phyloP scores from a whole-genome alignment of 2,797 vertebrate species.

The Peromyscus melanophrys region DNA sequence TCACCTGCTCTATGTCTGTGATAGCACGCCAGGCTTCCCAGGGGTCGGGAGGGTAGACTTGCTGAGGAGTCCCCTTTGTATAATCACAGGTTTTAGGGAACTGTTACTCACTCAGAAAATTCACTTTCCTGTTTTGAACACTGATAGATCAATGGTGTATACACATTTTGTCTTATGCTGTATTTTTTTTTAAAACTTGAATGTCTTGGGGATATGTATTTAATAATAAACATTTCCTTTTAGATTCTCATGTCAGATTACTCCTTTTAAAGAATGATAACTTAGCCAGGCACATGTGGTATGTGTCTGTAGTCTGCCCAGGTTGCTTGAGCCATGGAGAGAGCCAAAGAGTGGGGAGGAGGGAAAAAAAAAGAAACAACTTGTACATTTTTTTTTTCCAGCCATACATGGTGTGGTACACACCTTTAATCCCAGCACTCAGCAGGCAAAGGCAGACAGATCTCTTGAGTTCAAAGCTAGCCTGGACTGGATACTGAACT shows the following conservation, averaged over 20 bases:
- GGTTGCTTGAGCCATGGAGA: background rate
- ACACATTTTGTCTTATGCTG: background rate
- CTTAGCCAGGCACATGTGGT: background rate
- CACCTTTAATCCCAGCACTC: background rate
- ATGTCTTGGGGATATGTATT: constrained; percentile 70
- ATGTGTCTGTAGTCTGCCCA: background rate
- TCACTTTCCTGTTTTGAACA: constrained; percentile 51
- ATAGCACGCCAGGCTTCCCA: background rate
- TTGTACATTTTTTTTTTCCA: background rate
- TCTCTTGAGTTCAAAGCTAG: background rate
- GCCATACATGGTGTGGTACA: background rate
- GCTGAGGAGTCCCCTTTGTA: background rate
- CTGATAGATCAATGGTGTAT: background rate
- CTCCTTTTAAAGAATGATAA: constrained; percentile 60
- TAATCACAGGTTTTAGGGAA: background rate
- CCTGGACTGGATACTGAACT: background rate
- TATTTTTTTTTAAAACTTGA: constrained; percentile 53
- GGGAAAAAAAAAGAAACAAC: background rate
- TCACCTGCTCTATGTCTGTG: background rate
- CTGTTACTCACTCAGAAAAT: background rate
- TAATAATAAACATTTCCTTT: constrained; percentile 79
- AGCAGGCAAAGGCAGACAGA: background rate
- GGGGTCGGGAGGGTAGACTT: background rate
- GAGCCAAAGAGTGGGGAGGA: background rate
- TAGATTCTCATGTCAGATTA: constrained; percentile 58